phyloP scores from a whole-genome alignment of 1,140 invertebrate genomes.

The Marisa cornuarietis region DNA sequence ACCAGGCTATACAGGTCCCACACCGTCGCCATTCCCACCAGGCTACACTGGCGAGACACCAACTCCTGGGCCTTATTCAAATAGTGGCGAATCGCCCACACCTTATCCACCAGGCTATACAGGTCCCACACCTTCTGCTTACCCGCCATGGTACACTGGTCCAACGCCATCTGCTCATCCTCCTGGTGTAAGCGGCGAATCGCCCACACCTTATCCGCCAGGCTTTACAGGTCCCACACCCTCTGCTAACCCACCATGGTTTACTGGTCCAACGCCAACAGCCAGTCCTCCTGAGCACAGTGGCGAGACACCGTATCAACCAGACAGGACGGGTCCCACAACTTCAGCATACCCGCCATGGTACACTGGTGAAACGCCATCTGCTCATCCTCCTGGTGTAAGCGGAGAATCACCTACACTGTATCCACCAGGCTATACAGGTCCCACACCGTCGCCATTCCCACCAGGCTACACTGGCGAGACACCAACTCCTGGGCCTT shows the following conservation, averaged over 20 bases:
- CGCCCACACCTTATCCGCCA: conserved; percentile 17
- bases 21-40: no score
- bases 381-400: neutral
- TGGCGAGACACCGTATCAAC: conserved; percentile 18
- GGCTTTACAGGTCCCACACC: conserved; percentile 11
- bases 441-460: no score
- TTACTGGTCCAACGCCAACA: conserved; percentile 8
- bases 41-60: no score
- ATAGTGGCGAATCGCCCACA: neutral
- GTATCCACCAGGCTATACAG: conserved; percentile 8
- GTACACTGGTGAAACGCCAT: conserved; percentile 3
- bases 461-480: conserved; percentile 4
- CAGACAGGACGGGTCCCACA: conserved; percentile 1
- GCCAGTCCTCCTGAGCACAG: conserved; percentile 2
- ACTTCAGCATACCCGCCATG: neutral
- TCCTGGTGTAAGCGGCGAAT: neutral
- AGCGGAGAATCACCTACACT: conserved; percentile 2
- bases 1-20: no score
- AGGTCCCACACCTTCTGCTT: no score
- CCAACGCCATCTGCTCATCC: no score
- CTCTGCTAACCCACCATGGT: conserved; percentile 11
- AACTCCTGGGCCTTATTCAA: no score
- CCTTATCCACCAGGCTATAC: neutral
- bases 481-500: neutral
- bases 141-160: neutral